Conservation (phyloP, 2,113 vertebrate genomes). For the Cynoglossus semilaevis region DNA sequence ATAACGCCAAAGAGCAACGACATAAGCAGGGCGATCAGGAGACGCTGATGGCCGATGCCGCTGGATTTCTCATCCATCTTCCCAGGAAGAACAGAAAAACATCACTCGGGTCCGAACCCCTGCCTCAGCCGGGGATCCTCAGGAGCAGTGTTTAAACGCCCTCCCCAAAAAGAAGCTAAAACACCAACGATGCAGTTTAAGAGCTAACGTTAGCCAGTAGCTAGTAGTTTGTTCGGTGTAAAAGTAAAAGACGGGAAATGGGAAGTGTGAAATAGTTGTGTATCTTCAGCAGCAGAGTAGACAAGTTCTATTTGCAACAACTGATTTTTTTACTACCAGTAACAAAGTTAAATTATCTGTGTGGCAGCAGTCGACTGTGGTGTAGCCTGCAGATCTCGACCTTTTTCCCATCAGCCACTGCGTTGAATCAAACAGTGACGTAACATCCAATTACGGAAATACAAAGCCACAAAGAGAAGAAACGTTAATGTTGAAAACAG, state of each 20-base stretch:
- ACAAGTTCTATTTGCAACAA: background rate
- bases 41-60: conserved; percentile 76
- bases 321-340: background rate
- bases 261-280: accelerated
- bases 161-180: conserved; percentile 25
- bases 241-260: background rate
- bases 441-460: background rate
- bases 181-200: conserved; percentile 55
- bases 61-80: conserved; percentile 94
- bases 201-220: conserved; percentile 31
- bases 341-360: background rate
- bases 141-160: background rate
- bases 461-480: background rate
- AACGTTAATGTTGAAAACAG: too few species aligned
- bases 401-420: conserved; percentile 69
- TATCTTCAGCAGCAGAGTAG: accelerated
- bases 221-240: background rate
- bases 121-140: conserved; percentile 31
- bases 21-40: conserved; percentile 86
- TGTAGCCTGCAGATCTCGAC: conserved; percentile 50
- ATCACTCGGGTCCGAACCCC: conserved; percentile 68
- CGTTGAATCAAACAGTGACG: conserved; percentile 22
- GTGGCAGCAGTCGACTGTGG: background rate
- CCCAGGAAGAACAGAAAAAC: conserved; percentile 63
- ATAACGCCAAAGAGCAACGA: conserved; percentile 89